Base-by-base conservation (phyloP, 2,113 vertebrate species). In the Cariama cristata region DNA sequence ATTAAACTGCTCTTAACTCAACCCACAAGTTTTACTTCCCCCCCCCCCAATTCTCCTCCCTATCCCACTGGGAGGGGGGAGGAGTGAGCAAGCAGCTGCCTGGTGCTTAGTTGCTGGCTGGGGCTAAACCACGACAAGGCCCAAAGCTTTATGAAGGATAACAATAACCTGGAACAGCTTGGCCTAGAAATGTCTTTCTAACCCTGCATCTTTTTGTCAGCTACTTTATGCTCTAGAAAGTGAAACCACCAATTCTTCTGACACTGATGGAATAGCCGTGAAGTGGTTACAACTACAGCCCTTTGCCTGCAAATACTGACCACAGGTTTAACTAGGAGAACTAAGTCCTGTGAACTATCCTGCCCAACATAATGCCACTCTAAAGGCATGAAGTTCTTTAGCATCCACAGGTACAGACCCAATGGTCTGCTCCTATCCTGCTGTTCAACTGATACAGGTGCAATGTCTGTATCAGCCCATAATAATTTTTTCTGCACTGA, bases 401-500 rank as follows among this genome's bases (percentile, higher is more conserved):
- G 32, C 40, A 47, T 63, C 63, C 75, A 62, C n/a, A 86, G 62
- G 35, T 40, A 47, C 19, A n/a, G 28, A 68, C 17, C 27, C 45
- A 69, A 1, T 5, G 38, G 18, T 38, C 55, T 77, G 19, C n/a
- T 79, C 21, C 58, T 45, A 2, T 20, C 53, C 33, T 4, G 0
- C 74, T 21, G 4, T 66, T 69, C 66, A 52, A 2, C 40, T 55
- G 59, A 42, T 21, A 8, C 0, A 0, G 8, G 0, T 69, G 38
- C 24, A 64, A 56, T 9, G 14, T 44, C n/a, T 42, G 1, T 28
- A 7, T 18, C 20, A 33, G 50, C 50, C 67, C 8, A 3, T 18
- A 4, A 4, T 14, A 20, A 9, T 11, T 9, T 11, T 84, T 74
- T 16, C 32, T 59, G 40, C 12, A 32, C 6, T 55, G 58, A 47